Evolutionary conservation across 2,888 invertebrate species (phyloP).

Genomic region (Tipula helvola): DNA sequence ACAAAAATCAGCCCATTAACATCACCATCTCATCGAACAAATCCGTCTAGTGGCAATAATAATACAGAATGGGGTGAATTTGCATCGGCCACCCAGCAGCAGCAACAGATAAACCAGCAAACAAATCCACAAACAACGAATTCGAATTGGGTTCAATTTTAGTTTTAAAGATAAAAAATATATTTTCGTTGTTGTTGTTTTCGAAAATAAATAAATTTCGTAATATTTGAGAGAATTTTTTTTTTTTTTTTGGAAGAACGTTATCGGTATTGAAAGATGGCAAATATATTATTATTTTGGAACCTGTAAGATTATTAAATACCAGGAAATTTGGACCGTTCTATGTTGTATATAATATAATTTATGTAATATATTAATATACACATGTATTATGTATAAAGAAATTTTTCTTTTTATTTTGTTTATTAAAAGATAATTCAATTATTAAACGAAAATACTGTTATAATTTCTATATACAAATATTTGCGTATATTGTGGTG

Average conservation of each 20-base stretch:
- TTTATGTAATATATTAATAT: background rate
- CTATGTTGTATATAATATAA: background rate
- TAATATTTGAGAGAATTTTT: background rate
- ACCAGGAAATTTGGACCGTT: background rate
- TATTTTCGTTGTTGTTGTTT: slow-evolving; percentile 4
- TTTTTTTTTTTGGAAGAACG: background rate
- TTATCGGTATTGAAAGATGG: background rate
- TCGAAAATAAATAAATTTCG: background rate
- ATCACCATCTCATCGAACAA: slow-evolving; percentile 62
- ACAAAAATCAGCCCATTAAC: slow-evolving; percentile 36
- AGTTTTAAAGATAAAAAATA: slow-evolving; percentile 15
- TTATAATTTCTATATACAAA: background rate
- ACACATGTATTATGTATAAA: background rate
- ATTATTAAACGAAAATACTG: background rate
- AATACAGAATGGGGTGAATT: slow-evolving; percentile 69
- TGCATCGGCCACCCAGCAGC: slow-evolving; percentile 45
- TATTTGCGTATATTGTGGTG: background rate
- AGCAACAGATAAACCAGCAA: slow-evolving; percentile 17
- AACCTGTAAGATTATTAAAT: background rate
- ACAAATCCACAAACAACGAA: slow-evolving; percentile 28
- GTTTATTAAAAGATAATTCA: background rate
- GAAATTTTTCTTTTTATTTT: background rate
- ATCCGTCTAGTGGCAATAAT: slow-evolving; percentile 37
- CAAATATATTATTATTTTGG: background rate
- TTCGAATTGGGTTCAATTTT: slow-evolving; percentile 37